Percentiles rank a stretch among this genome's conserved stretches.
phyloP scores from a whole-genome alignment of 2,888 invertebrate genomes.

The Trachelus iudaicus region DNA sequence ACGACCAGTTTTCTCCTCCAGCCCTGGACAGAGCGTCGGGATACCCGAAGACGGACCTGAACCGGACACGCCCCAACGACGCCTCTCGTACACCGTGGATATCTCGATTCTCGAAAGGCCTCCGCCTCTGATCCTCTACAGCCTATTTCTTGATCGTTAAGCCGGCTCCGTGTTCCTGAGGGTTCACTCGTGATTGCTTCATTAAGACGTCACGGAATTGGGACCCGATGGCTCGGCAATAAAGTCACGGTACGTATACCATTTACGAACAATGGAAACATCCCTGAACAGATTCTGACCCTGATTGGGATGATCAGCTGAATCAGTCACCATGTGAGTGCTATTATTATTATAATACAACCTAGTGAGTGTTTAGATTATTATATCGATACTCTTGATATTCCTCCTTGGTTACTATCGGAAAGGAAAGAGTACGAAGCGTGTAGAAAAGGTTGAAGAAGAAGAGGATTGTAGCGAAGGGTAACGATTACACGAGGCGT shows the following conservation, averaged over 20 bases:
- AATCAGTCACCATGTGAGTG: background rate
- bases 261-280: background rate
- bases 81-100: constrained; percentile 9
- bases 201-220: constrained; percentile 32
- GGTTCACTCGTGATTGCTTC: constrained; percentile 32
- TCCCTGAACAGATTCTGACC: background rate
- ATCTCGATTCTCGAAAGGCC: background rate
- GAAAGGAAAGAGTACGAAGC: background rate
- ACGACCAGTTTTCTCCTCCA: background rate
- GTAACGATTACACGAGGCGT: constrained; percentile 15
- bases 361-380: background rate
- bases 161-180: background rate
- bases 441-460: background rate
- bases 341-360: background rate
- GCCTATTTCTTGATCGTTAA: background rate
- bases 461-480: background rate
- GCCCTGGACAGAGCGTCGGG: background rate
- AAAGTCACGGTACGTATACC: background rate
- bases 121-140: background rate
- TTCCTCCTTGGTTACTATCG: background rate
- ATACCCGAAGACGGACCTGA: background rate
- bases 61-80: constrained; percentile 26
- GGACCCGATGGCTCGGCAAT: constrained; percentile 8
- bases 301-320: background rate
- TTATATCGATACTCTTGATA: background rate